Base-by-base conservation (phyloP, 2,113 vertebrate genomes). In the Periophthalmodon schlosseri region DNA sequence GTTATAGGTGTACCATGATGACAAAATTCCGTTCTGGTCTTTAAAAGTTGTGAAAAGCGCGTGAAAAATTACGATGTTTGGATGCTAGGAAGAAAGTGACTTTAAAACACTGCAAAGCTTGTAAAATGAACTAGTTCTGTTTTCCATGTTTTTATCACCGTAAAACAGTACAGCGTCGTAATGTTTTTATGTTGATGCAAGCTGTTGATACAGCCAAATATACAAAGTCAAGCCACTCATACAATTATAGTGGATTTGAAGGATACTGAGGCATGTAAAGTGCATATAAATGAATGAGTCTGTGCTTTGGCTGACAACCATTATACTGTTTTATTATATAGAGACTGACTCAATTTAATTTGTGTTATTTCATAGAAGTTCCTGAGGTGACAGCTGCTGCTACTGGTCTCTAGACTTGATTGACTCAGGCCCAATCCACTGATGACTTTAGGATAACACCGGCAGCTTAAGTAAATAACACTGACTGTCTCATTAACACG, bases 401-500 rank as follows among this genome's bases (percentile, higher is more conserved):
- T 16, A 5, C 34, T n/a, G 63, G 34, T 39, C 33, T 44, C 33
- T 1, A 44, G 18, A 65, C 63, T 18, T 65, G 63, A 65, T 39
- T 65, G 33, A 39, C 33, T 39, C 3, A 39, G n/a, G 16, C 33
- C 16, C 33, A 39, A 65, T 39, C 15, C 63, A n/a, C 63, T 65
- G 63, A 65, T 65, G 63, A 65, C 18, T 12, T 65, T 65, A 65
- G 34, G 63, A 39, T 20, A n/a, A 36, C 63, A n/a, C 33, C 16
- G 16, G 33, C 16, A 10, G 63, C 33, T 39, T 65, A 39, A 65
- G 34, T n/a, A 21, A 65, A 65, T 65, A 65, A 65, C 33, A 21
- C 4, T 21, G 33, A 65, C 33, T 44, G 11, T n/a, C 63, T 44
- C 63, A 65, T 39, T 65, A 44, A 65, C 33, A 15, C 16, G 24